Evolutionary conservation across 2,888 invertebrate genomes (phyloP).

Genomic region (Hesperia comma): DNA sequence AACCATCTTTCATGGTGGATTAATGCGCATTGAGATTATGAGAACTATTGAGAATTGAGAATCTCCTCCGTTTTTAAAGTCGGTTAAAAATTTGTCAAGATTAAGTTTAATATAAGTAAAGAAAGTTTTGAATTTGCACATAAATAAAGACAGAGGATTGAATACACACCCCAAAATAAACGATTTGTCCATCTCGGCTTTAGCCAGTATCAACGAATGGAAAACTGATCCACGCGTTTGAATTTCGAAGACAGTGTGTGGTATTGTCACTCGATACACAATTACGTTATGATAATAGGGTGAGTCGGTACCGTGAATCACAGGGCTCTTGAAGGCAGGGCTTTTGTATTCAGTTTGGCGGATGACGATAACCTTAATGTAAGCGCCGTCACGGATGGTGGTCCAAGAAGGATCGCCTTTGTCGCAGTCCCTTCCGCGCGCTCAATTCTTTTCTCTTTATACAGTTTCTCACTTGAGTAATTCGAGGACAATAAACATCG

Average conservation of each 20-base stretch:
- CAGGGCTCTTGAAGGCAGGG: constrained; percentile 68
- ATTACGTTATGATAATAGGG: constrained; percentile 67
- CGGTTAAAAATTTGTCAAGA: too few relatives aligned
- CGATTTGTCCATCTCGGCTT: too few relatives aligned
- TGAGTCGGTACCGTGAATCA: constrained; percentile 76
- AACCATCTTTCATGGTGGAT: too few relatives aligned
- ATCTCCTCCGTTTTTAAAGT: too few relatives aligned
- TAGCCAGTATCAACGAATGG: not conserved
- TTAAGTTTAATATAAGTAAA: too few relatives aligned
- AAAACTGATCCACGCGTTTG: constrained; percentile 13
- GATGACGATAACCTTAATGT: constrained; percentile 83
- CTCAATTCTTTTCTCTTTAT: constrained; percentile 80
- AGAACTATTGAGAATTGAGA: too few relatives aligned
- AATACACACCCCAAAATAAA: constrained; percentile 2
- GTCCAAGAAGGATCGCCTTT: constrained; percentile 82
- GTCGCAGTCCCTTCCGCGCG: constrained; percentile 78
- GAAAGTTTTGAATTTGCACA: too few relatives aligned
- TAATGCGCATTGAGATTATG: too few relatives aligned
- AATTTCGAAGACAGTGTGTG: constrained; percentile 2
- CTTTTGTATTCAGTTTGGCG: constrained; percentile 81
- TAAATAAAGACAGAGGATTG: not conserved
- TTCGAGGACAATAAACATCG: constrained; percentile 82
- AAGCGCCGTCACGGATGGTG: constrained; percentile 82
- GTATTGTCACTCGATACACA: constrained; percentile 51
- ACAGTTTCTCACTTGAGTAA: constrained; percentile 82